phyloP scores from a whole-genome alignment of 2,888 invertebrate genomes.

The Lasioglossum pauxillum region DNA sequence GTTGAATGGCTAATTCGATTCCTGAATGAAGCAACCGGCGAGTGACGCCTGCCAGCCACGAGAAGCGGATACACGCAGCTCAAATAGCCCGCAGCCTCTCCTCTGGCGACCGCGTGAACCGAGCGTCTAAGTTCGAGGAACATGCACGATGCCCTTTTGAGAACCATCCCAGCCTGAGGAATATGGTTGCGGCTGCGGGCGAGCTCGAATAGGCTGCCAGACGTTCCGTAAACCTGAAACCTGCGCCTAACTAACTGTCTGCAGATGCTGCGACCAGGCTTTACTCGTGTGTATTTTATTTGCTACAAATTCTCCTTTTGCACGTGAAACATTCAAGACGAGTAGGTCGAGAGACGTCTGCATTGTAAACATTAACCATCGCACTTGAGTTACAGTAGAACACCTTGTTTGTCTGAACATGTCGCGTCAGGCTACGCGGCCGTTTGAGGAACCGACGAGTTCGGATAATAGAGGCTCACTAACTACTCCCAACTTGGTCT shows the following conservation, averaged over 20 bases:
- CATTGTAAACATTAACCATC: not conserved
- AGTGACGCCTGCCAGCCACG: slow-evolving; percentile 40
- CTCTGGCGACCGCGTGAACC: slow-evolving; percentile 30
- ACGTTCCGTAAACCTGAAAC: slow-evolving; percentile 1
- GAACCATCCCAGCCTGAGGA: not conserved
- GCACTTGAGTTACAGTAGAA: not conserved
- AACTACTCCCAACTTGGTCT: not conserved
- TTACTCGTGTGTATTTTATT: not conserved
- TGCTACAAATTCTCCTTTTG: not conserved
- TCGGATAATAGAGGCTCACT: not conserved
- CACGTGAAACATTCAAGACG: not conserved
- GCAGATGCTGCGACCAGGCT: slow-evolving; percentile 3
- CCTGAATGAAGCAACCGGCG: slow-evolving; percentile 37
- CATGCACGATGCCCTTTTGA: slow-evolving; percentile 28
- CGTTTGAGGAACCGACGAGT: no score
- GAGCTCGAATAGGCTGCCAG: not conserved
- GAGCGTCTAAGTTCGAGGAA: slow-evolving; percentile 26
- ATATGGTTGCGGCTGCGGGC: not conserved
- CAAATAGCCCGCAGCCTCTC: slow-evolving; percentile 59
- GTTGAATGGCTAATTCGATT: slow-evolving; percentile 55
- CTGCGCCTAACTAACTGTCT: not conserved
- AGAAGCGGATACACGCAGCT: slow-evolving; percentile 45
- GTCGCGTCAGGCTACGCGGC: no score
- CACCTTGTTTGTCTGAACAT: not conserved
- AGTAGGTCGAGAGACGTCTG: not conserved